phyloP scores from a whole-genome alignment of 2,797 vertebrate genomes.

The Phoeniculus purpureus region DNA sequence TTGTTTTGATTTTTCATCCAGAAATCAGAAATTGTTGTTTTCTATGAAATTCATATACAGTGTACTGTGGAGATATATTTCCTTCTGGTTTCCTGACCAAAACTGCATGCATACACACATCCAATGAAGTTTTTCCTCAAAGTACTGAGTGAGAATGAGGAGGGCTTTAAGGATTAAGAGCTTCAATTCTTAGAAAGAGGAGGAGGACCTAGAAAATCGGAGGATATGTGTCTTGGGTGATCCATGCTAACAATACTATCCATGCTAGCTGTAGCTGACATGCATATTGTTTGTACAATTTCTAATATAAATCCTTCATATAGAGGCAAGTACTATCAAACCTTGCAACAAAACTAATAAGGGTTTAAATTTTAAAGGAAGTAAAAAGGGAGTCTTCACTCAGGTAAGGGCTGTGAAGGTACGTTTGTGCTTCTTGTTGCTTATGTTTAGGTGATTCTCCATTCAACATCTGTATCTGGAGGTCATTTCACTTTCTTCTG shows the following conservation, averaged over 20 bases:
- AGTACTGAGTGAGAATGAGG: not conserved
- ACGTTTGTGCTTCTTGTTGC: not conserved
- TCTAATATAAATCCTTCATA: not conserved
- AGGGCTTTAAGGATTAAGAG: not conserved
- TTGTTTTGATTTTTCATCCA: not conserved
- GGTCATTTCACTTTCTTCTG: not conserved
- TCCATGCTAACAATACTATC: not conserved
- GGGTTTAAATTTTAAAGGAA: rapidly evolving
- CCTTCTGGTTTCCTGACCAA: not conserved
- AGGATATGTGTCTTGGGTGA: rapidly evolving
- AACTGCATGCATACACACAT: rapidly evolving
- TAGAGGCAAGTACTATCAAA: not conserved
- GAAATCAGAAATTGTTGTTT: not conserved
- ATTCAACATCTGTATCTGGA: not conserved
- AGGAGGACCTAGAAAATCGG: not conserved
- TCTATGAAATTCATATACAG: not conserved
- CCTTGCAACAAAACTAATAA: not conserved
- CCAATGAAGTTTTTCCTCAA: not conserved
- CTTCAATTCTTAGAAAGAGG: not conserved
- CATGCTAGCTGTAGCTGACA: not conserved
- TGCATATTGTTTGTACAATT: not conserved
- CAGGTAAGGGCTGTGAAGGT: not conserved
- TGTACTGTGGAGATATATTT: not conserved
- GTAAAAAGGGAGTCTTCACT: not conserved
- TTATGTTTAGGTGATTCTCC: not conserved